A percentile compares a stretch with the other conserved stretches of the same genome.
phyloP scores from a whole-genome alignment of 2,113 vertebrate genomes.

The Shinisaurus crocodilurus region DNA sequence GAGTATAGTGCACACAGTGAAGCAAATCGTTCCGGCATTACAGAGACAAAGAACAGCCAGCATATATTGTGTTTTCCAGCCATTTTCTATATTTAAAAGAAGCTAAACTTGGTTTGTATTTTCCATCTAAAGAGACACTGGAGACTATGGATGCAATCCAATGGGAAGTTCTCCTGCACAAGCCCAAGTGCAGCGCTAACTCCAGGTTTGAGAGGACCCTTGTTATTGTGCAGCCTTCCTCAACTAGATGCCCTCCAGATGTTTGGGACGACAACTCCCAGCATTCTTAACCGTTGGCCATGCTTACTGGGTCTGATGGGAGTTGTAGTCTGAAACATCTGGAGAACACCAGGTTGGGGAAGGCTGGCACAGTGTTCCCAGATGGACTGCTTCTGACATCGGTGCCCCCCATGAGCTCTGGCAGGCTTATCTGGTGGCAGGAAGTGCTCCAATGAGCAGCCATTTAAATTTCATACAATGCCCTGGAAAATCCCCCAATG shows the following conservation, averaged over 20 bases:
- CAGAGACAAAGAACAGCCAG: neutral
- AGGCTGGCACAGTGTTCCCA: neutral
- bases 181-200: neutral
- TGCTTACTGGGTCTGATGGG: neutral
- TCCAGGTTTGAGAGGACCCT: neutral
- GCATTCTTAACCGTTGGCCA: no score
- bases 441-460: neutral
- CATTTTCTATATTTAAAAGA: neutral
- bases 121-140: neutral
- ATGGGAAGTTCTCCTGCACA: neutral
- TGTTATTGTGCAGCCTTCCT: no score
- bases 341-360: neutral
- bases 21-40: slow-evolving; percentile 35
- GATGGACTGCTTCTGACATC: neutral
- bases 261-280: neutral
- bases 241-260: neutral
- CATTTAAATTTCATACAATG: neutral
- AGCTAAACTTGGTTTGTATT: neutral
- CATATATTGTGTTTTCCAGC: neutral
- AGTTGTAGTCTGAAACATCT: neutral
- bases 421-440: neutral
- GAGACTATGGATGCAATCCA: neutral
- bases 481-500: neutral
- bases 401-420: neutral
- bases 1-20: neutral